Evolutionary conservation across 2,113 vertebrate genomes (phyloP).

Genomic region (Myiopsitta monachus): DNA sequence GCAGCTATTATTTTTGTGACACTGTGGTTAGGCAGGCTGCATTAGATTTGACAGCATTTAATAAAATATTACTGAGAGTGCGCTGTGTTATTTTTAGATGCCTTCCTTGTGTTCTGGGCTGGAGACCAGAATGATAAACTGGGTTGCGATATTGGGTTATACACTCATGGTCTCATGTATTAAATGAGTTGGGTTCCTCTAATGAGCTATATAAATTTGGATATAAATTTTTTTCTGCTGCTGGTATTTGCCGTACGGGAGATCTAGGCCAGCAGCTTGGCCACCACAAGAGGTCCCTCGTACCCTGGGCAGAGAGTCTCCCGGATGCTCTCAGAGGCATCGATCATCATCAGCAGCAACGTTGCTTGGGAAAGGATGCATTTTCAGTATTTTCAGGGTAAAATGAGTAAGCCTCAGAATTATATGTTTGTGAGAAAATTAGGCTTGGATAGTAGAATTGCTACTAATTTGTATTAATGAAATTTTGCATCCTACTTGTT

Average conservation of each 20-base stretch:
- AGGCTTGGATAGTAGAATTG: not conserved
- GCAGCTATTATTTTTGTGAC: not conserved
- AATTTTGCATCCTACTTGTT: not conserved
- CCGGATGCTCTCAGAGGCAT: not conserved
- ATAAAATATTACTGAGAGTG: not conserved
- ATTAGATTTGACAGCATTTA: not conserved
- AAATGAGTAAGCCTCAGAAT: not conserved
- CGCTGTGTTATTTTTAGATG: not conserved
- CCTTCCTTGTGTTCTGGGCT: not conserved
- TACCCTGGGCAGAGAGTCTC: not conserved
- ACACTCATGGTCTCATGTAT: rapidly evolving
- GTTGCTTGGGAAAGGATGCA: not conserved
- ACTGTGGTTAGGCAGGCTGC: rapidly evolving
- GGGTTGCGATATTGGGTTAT: not conserved
- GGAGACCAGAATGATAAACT: not conserved
- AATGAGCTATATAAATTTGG: not conserved
- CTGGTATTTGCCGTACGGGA: not conserved
- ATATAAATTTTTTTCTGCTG: not conserved
- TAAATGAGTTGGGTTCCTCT: not conserved
- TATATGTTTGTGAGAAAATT: not conserved
- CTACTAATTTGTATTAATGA: not conserved
- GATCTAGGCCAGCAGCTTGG: not conserved
- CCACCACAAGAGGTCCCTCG: slow-evolving; percentile 64
- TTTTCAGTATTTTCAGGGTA: not conserved
- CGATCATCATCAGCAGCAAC: not conserved